Evolutionary conservation across 2,113 vertebrate genomes (phyloP).

Genomic region (Eclectus roratus): DNA sequence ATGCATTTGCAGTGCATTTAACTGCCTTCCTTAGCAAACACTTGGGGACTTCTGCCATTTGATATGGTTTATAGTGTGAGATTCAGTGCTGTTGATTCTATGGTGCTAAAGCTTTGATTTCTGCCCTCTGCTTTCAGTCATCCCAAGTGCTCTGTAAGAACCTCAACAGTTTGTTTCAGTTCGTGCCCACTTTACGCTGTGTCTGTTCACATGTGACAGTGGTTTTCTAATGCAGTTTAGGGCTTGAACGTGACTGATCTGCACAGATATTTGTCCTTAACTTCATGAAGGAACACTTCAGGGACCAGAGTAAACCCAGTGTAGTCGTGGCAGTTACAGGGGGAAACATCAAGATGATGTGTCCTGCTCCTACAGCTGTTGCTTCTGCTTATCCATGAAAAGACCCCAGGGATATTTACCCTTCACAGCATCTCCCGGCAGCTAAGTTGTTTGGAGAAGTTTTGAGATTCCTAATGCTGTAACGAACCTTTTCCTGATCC

Average conservation of each 20-base stretch:
- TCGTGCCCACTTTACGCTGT: neutral
- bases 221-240: neutral
- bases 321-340: neutral
- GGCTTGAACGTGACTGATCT: neutral
- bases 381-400: neutral
- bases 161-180: neutral
- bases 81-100: neutral
- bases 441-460: neutral
- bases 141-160: neutral
- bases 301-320: neutral
- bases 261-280: neutral
- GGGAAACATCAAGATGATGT: accelerated
- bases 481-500: neutral
- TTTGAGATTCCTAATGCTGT: neutral
- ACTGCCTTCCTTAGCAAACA: neutral
- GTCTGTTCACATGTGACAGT: neutral
- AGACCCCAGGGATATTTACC: neutral
- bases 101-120: neutral
- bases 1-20: neutral
- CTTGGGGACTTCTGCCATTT: neutral
- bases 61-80: neutral
- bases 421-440: neutral
- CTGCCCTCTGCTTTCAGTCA: neutral
- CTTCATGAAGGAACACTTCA: neutral
- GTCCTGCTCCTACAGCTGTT: neutral